phyloP scores from a whole-genome alignment of 2,888 invertebrate genomes.

The Pheosia tremula region DNA sequence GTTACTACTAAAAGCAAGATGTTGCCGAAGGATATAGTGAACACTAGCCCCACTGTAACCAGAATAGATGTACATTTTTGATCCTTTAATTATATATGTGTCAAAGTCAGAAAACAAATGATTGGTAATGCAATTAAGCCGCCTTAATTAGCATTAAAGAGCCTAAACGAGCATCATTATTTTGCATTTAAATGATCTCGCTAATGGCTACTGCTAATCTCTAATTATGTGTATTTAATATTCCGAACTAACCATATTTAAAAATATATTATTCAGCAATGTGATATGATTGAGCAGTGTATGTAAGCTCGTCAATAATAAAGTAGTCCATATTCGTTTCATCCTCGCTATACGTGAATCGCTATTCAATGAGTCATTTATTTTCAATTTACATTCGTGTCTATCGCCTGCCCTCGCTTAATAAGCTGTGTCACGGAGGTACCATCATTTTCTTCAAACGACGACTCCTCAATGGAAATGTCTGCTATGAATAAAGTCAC shows the following conservation, averaged over 20 bases:
- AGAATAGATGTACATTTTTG: slow-evolving; percentile 7
- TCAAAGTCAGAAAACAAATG: slow-evolving; percentile 10
- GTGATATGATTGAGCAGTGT: too few relatives aligned
- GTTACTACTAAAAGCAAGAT: slow-evolving; percentile 21
- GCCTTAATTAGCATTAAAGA: slow-evolving; percentile 25
- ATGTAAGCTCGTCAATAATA: too few relatives aligned
- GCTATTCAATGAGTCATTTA: slow-evolving; percentile 11
- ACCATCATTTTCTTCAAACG: slow-evolving; percentile 21
- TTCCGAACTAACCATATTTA: background rate
- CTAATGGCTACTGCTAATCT: slow-evolving; percentile 7
- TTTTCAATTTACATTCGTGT: slow-evolving; percentile 10
- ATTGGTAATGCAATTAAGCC: slow-evolving; percentile 17
- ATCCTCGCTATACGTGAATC: background rate
- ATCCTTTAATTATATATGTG: slow-evolving; percentile 20
- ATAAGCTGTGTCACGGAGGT: slow-evolving; percentile 21
- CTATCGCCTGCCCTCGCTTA: slow-evolving; percentile 18
- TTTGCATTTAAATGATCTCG: slow-evolving; percentile 16
- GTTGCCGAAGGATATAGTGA: slow-evolving; percentile 18
- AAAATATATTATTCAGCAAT: too few relatives aligned
- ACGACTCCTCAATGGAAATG: slow-evolving; percentile 31
- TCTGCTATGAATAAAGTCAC: slow-evolving; percentile 37
- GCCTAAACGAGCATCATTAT: slow-evolving; percentile 21
- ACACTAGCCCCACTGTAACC: slow-evolving; percentile 8
- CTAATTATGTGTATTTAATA: background rate
- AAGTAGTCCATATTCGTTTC: too few relatives aligned